Conservation (phyloP, 1,140 invertebrate species). For the Hyles euphorbiae region DNA sequence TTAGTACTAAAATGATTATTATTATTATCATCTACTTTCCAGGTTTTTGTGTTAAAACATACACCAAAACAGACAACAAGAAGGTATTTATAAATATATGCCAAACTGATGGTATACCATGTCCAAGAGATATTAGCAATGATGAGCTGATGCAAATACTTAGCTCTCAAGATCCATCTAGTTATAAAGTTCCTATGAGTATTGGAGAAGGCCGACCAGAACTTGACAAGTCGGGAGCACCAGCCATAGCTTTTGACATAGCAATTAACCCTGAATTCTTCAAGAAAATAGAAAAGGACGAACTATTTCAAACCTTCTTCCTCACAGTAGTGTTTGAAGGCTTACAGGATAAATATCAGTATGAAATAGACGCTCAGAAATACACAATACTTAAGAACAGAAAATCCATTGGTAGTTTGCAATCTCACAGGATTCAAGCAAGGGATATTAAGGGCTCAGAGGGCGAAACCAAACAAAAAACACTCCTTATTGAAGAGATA, state of each 20-base stretch:
- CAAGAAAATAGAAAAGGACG: slow-evolving; percentile 79
- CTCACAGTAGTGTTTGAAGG: slow-evolving; percentile 85
- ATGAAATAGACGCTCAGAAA: slow-evolving; percentile 79
- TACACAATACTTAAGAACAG: slow-evolving; percentile 77
- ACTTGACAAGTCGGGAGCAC: slow-evolving; percentile 84
- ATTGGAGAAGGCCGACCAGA: slow-evolving; percentile 88
- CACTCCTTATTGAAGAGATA: slow-evolving; percentile 77
- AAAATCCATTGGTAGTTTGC: slow-evolving; percentile 82
- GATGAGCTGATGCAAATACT: slow-evolving; percentile 83
- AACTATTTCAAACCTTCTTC: slow-evolving; percentile 85
- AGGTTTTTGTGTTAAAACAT: slow-evolving; percentile 92
- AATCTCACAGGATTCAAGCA: slow-evolving; percentile 83
- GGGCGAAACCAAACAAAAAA: slow-evolving; percentile 38
- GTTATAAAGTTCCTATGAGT: slow-evolving; percentile 91
- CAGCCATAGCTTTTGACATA: slow-evolving; percentile 85
- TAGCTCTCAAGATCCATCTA: slow-evolving; percentile 81
- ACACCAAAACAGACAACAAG: slow-evolving; percentile 79
- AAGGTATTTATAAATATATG: slow-evolving; percentile 91
- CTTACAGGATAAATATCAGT: slow-evolving; percentile 81
- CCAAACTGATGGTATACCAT: slow-evolving; percentile 83
- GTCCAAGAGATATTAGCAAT: slow-evolving; percentile 88
- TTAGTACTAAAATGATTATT: too few relatives aligned
- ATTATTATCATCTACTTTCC: slow-evolving; percentile 25
- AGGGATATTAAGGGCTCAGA: slow-evolving; percentile 71
- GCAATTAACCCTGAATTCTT: slow-evolving; percentile 86